Evolutionary conservation across 2,888 invertebrate species (phyloP).

Genomic region (Omphaloscelis lunosa): DNA sequence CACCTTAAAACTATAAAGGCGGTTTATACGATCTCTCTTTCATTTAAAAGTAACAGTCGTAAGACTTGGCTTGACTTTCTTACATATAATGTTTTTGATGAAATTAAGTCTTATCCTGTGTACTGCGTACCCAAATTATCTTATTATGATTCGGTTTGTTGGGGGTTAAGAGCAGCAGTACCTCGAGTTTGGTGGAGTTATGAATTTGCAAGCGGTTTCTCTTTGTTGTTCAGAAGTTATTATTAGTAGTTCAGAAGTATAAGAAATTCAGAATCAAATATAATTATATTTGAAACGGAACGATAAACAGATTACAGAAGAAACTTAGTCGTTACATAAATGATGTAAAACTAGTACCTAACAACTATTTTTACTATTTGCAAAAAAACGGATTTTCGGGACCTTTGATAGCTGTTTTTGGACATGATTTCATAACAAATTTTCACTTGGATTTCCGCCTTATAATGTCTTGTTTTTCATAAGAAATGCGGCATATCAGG

Average conservation of each 20-base stretch:
- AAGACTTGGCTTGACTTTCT: conserved; percentile 16
- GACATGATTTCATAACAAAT: neutral
- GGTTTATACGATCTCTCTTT: neutral
- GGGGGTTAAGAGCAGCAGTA: neutral
- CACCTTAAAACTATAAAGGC: neutral
- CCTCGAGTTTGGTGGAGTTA: neutral
- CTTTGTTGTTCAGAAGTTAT: conserved; percentile 1
- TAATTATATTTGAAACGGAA: too few species aligned
- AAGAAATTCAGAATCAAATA: neutral
- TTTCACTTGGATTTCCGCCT: neutral
- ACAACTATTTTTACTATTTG: too few species aligned
- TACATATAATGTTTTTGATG: conserved; percentile 1
- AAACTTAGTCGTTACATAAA: too few species aligned
- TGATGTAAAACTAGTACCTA: too few species aligned
- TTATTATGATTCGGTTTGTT: conserved; percentile 35
- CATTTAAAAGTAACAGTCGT: neutral
- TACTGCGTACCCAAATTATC: conserved; percentile 23
- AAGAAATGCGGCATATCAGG: too few species aligned
- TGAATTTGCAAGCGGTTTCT: neutral
- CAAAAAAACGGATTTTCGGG: neutral
- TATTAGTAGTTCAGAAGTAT: neutral
- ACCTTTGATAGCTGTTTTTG: neutral
- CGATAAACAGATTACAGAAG: too few species aligned
- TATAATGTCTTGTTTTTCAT: neutral
- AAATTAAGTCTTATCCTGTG: conserved; percentile 20